phyloP scores from a whole-genome alignment of 1,140 invertebrate species.

The Marisa cornuarietis region DNA sequence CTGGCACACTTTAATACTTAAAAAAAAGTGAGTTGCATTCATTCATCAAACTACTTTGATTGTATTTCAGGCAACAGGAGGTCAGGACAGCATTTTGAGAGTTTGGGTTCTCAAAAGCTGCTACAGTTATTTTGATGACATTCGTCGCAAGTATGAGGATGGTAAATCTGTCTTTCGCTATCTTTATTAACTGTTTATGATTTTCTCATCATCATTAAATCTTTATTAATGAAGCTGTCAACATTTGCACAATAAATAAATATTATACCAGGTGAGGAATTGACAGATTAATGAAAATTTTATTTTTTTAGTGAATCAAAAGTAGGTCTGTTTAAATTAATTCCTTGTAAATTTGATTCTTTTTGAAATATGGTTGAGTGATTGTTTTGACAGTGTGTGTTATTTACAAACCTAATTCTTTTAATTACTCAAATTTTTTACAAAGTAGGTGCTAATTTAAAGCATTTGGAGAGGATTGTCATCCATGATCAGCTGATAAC shows the following conservation, averaged over 20 bases:
- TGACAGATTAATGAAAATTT: no score
- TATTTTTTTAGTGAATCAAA: no score
- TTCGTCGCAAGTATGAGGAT: conserved; percentile 85
- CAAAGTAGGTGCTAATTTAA: background rate
- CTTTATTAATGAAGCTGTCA: no score
- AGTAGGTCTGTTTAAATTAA: background rate
- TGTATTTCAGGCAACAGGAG: conserved; percentile 81
- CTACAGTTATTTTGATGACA: conserved; percentile 90
- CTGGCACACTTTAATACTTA: no score
- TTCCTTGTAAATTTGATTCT: no score
- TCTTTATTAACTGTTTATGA: background rate
- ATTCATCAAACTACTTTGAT: conserved; percentile 4
- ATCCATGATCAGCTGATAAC: no score
- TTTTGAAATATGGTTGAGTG: no score
- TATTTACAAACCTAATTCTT: background rate
- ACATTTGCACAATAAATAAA: no score
- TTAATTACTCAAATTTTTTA: conserved; percentile 1
- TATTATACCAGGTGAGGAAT: no score
- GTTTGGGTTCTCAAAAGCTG: conserved; percentile 94
- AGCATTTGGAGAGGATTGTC: no score
- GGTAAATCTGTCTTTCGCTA: conserved; percentile 37
- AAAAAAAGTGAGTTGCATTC: background rate
- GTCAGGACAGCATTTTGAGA: conserved; percentile 91
- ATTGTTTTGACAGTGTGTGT: no score
- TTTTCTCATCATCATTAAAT: background rate